Percentiles rank a stretch among this genome's conserved stretches.
phyloP scores from a whole-genome alignment of 1,140 invertebrate species.

The Akabosia matsudoensis region DNA sequence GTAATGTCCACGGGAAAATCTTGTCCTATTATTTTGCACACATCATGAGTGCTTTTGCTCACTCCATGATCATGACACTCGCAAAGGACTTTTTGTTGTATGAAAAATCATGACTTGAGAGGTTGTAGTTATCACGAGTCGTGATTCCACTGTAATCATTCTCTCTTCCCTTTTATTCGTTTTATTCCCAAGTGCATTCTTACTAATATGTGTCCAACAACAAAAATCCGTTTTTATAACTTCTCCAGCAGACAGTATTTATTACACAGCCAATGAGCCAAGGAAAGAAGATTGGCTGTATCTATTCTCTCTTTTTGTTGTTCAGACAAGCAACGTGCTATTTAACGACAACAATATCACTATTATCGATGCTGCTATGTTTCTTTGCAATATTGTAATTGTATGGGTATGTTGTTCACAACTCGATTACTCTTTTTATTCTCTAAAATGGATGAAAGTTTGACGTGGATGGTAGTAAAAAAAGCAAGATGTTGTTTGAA shows the following conservation, averaged over 20 bases:
- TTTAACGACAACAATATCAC: slow-evolving; percentile 25
- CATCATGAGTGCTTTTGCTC: background rate
- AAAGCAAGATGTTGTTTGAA: background rate
- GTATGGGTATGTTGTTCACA: background rate
- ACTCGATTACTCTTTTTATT: background rate
- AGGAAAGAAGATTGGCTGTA: background rate
- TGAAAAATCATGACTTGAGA: slow-evolving; percentile 10
- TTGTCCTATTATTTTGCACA: slow-evolving; percentile 24
- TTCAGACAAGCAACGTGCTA: slow-evolving; percentile 17
- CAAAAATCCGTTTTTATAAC: background rate
- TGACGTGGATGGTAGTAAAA: background rate
- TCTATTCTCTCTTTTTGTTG: background rate
- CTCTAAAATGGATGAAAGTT: background rate
- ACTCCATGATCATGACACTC: background rate
- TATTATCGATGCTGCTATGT: background rate
- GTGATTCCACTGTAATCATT: slow-evolving; percentile 21
- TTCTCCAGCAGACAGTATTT: slow-evolving; percentile 20
- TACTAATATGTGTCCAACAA: too few relatives aligned
- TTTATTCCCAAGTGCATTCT: background rate
- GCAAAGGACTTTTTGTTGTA: too few relatives aligned
- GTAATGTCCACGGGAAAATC: slow-evolving; percentile 4
- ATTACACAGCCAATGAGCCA: background rate
- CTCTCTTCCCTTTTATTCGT: background rate
- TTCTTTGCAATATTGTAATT: background rate
- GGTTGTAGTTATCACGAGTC: slow-evolving; percentile 12